phyloP scores from a whole-genome alignment of 2,113 vertebrate genomes.

The Chrysochloris asiatica region DNA sequence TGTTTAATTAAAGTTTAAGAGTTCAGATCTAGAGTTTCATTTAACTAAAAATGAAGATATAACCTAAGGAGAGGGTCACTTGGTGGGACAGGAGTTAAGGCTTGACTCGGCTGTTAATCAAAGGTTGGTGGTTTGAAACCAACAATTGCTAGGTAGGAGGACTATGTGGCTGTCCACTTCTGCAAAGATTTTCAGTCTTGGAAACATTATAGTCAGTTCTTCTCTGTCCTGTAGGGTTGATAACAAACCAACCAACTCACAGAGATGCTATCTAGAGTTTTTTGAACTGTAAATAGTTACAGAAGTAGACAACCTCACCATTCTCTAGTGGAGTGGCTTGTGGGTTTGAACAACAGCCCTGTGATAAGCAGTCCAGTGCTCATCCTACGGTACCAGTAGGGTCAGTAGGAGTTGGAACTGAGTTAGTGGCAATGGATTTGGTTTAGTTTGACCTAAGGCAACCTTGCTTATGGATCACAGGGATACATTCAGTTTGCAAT shows the following conservation, averaged over 20 bases:
- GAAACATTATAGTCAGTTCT: background rate
- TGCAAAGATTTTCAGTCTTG: background rate
- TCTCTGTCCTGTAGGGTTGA: background rate
- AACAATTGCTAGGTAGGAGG: background rate
- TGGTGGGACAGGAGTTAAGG: background rate
- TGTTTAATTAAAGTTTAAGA: background rate
- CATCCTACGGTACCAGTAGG: too few relatives aligned
- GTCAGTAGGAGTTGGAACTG: background rate
- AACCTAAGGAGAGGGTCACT: background rate
- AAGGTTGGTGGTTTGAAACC: background rate
- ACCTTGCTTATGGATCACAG: background rate
- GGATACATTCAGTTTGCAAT: background rate
- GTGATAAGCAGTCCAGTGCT: too few relatives aligned
- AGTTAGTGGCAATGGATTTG: background rate
- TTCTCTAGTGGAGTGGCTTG: too few relatives aligned
- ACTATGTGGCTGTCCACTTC: background rate
- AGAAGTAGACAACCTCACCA: too few relatives aligned
- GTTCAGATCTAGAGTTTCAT: constrained; percentile 20
- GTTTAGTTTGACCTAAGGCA: background rate
- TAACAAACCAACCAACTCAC: too few relatives aligned
- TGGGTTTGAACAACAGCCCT: too few relatives aligned
- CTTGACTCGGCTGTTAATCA: background rate
- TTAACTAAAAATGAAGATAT: background rate
- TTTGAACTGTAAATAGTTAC: too few relatives aligned
- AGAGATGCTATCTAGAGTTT: too few relatives aligned